Base-by-base conservation (phyloP, 2,888 invertebrate genomes). In the Dorcus parallelipipedus region DNA sequence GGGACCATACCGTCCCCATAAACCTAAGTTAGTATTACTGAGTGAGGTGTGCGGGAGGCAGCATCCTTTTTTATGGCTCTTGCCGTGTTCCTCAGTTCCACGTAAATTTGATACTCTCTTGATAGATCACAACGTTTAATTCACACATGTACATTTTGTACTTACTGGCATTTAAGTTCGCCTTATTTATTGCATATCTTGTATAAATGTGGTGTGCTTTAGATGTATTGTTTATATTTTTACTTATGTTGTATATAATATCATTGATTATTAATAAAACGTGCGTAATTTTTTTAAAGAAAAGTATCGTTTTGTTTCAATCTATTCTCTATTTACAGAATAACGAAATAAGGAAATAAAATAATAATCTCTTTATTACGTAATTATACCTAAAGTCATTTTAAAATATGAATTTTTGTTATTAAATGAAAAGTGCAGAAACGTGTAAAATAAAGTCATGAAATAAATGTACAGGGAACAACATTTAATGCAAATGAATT, bases 31-130 rank as follows among this genome's bases (percentile, higher is more conserved):
- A 73, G 83, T 85, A 43, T 79, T 92, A 50, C 76, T 92, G 52
- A 83, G 86, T 42, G 91, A 91, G 79, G 91, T 92, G 9, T 92
- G 90, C 77, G 92, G 91, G 14, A 82, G 86, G 69, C 87, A 87
- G 53, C 88, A 89, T 75, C 87, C 89, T 2, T 71, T 84, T 1
- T 76, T 86, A 6, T 91, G 91, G 91, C 75, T 91, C 49, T 78
- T 90, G 68, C 91, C 91, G 38, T 88, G 90, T 71, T 80, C 83
- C 17, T 79, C 78, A 61, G 78, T 81, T 38, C 81, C 82, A 52
- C 64, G 69, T 58, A 77, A 75, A 71, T 68, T 71, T 20, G 76
- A 77, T 54, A 70, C 73, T 38, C 75, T 77, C n/a, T 64, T 78
- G 17, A 69, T 79, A 43, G 74, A 77, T 67, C 76, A 79, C 69